Conservation (phyloP, 1,140 invertebrate species). For the Leptoteleia sp. region DNA sequence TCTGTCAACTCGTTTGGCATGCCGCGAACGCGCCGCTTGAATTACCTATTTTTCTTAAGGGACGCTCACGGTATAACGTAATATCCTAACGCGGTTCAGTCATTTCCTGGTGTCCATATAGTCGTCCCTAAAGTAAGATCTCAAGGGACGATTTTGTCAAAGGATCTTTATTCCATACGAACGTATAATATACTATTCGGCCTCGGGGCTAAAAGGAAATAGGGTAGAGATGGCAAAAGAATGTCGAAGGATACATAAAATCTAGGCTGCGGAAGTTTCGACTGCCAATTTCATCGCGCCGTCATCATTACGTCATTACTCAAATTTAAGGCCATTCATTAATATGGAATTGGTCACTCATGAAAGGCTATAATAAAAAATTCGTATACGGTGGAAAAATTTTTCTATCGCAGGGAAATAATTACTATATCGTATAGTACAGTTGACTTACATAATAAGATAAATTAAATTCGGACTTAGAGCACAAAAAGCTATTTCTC, state of each 20-base stretch:
- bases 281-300: slow-evolving; percentile 26
- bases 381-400: no score
- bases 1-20: slow-evolving; percentile 37
- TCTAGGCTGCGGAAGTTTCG: slow-evolving; percentile 43
- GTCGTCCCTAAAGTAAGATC: slow-evolving; percentile 75
- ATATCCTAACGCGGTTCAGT: slow-evolving; percentile 81
- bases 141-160: slow-evolving; percentile 81
- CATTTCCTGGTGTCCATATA: slow-evolving; percentile 80
- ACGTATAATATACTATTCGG: slow-evolving; percentile 78
- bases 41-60: slow-evolving; percentile 70
- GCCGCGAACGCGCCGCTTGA: slow-evolving; percentile 17
- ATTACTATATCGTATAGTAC: no score
- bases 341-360: no score
- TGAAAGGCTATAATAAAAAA: no score
- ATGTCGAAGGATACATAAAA: slow-evolving; percentile 50
- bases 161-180: slow-evolving; percentile 81
- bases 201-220: slow-evolving; percentile 75
- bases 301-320: background rate
- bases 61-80: slow-evolving; percentile 76
- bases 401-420: no score
- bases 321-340: no score
- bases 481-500: no score
- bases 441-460: no score
- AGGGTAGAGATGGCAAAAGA: slow-evolving; percentile 44
- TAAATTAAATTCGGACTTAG: no score